Percentiles rank a stretch among this genome's conserved stretches.
Conservation (phyloP, 2,888 invertebrate genomes). For the Parnassius orleans region DNA sequence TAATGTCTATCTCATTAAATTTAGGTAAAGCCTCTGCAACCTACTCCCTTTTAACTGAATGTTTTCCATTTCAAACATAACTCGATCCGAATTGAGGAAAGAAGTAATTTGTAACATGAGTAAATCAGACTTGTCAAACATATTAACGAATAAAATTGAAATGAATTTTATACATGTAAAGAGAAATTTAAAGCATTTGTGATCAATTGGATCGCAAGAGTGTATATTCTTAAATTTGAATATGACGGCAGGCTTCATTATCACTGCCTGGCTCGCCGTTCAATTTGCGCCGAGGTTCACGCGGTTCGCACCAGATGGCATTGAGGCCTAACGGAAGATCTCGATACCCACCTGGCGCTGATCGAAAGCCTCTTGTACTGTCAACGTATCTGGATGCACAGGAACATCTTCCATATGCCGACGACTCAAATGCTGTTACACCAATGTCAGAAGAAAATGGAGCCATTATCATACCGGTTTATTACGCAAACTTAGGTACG, state of each 20-base stretch:
- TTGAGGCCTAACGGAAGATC: slow-evolving; percentile 89
- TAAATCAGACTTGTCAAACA: not conserved
- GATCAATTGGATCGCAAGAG: slow-evolving; percentile 4
- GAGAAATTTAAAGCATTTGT: slow-evolving; percentile 2
- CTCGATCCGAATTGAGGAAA: slow-evolving; percentile 77
- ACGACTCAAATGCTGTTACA: slow-evolving; percentile 98
- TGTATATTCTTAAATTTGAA: slow-evolving; percentile 36
- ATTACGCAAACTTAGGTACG: slow-evolving; percentile 91
- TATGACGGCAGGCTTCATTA: slow-evolving; percentile 90
- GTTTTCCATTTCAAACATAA: slow-evolving; percentile 41
- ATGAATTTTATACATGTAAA: slow-evolving; percentile 7
- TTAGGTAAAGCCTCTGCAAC: slow-evolving; percentile 71
- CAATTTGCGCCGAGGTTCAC: slow-evolving; percentile 93
- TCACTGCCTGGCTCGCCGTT: slow-evolving; percentile 98
- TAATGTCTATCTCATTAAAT: slow-evolving; percentile 42
- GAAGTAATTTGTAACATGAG: slow-evolving; percentile 29
- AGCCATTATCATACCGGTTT: slow-evolving; percentile 95
- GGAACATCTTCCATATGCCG: slow-evolving; percentile 97
- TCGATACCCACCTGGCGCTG: slow-evolving; percentile 90
- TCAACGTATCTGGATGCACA: slow-evolving; percentile 97
- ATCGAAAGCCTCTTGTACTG: slow-evolving; percentile 95
- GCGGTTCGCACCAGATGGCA: slow-evolving; percentile 96
- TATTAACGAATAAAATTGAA: not conserved
- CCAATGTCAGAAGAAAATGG: slow-evolving; percentile 99
- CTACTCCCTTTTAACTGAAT: slow-evolving; percentile 42